Conservation (phyloP, 2,888 invertebrate genomes). For the Lycocerus yunnanus region DNA sequence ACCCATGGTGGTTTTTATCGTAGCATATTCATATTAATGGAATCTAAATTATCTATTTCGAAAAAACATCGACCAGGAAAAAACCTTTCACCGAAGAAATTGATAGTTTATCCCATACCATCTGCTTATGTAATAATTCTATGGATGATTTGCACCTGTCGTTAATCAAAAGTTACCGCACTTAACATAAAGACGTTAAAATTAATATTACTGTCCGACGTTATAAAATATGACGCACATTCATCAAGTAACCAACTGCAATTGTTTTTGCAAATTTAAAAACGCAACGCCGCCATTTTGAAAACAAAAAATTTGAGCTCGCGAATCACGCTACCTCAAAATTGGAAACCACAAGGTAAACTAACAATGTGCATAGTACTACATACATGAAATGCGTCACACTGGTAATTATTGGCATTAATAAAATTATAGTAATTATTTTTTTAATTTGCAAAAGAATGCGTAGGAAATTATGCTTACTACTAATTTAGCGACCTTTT, state of each 20-base stretch:
- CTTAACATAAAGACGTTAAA: background rate
- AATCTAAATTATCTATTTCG: background rate
- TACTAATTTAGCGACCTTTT: background rate
- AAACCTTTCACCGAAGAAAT: background rate
- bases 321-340: background rate
- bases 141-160: background rate
- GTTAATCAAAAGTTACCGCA: background rate
- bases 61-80: background rate
- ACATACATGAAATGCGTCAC: background rate
- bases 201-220: background rate
- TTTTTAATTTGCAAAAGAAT: background rate
- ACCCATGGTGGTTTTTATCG: slow-evolving; percentile 41
- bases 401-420: background rate
- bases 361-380: background rate
- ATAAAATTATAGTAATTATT: background rate
- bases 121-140: background rate
- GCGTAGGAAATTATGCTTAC: background rate
- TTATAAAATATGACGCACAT: background rate
- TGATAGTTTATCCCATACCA: background rate
- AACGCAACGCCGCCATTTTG: background rate
- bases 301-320: background rate
- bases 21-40: background rate
- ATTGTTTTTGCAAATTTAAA: background rate
- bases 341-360: background rate
- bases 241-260: background rate